These are phyloP conservation scores for Poeciliopsis presidionis DNA, from an alignment of 2,797 vertebrate genomes.

Conservation along the genomic window DNA sequence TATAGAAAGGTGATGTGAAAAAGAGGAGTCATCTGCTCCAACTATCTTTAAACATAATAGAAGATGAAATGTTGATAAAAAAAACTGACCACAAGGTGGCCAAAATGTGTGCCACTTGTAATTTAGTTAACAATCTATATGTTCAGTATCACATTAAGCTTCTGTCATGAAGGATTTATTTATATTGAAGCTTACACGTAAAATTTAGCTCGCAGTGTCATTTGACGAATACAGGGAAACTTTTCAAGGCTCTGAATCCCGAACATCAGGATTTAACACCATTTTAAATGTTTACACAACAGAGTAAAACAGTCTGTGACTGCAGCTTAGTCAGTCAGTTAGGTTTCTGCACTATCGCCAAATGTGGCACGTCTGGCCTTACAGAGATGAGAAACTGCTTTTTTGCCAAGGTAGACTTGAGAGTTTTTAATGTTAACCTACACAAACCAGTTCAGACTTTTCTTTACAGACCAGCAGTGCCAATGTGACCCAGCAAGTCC, in stretches of 20 bases:
- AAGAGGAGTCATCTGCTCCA: background rate
- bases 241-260: slow-evolving; percentile 15
- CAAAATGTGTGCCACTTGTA: background rate
- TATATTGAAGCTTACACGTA: background rate
- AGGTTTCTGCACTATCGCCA: slow-evolving; percentile 62
- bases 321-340: slow-evolving; percentile 36
- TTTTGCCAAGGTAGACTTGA: slow-evolving; percentile 37
- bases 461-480: slow-evolving; percentile 62
- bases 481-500: slow-evolving; percentile 51
- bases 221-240: slow-evolving; percentile 7
- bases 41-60: background rate
- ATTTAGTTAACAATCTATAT: background rate
- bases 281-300: slow-evolving; percentile 63
- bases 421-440: slow-evolving; percentile 36
- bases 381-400: slow-evolving; percentile 48
- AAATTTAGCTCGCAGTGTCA: background rate
- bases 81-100: background rate
- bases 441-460: slow-evolving; percentile 37
- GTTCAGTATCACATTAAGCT: background rate
- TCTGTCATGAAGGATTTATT: background rate
- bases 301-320: slow-evolving; percentile 53
- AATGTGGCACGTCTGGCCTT: slow-evolving; percentile 43
- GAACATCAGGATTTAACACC: slow-evolving; percentile 29
- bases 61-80: background rate
- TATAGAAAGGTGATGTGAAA: too few relatives aligned